Conservation (phyloP, 2,888 invertebrate species). For the Eupithecia subfuscata region DNA sequence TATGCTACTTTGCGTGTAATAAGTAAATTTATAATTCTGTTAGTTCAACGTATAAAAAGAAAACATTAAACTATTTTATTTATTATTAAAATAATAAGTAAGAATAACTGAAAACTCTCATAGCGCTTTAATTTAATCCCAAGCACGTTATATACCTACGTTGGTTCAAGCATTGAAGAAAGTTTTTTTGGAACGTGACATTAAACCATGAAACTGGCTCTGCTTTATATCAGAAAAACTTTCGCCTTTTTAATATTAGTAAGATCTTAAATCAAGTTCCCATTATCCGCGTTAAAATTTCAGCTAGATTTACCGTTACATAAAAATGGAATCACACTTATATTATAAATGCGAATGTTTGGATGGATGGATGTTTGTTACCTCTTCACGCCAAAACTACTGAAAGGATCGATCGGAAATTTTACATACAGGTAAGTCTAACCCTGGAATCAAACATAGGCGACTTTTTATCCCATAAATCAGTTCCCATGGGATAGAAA, state of each 20-base stretch:
- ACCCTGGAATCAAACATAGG: no score
- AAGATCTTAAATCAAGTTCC: conserved; percentile 29
- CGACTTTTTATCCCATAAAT: no score
- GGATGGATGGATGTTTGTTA: no score
- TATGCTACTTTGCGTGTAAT: neutral
- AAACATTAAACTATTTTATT: neutral
- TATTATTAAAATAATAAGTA: neutral
- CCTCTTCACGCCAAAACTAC: no score
- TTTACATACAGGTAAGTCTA: no score
- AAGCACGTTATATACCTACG: conserved; percentile 6
- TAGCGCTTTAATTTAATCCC: neutral
- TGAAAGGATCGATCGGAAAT: no score
- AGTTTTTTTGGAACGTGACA: conserved; percentile 23
- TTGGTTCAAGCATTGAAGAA: neutral
- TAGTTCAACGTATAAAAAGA: neutral
- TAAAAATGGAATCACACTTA: no score
- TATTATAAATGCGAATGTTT: no score
- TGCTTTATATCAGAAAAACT: neutral
- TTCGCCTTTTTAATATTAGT: neutral
- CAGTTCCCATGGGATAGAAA: no score
- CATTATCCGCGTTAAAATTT: neutral
- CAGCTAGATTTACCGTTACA: neutral
- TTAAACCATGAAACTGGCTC: conserved; percentile 15
- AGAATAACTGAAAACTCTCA: neutral
- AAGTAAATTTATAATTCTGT: neutral